Percentiles rank a stretch among this genome's conserved stretches.
phyloP scores from a whole-genome alignment of 1,140 invertebrate species.

The Anastrepha ludens region DNA sequence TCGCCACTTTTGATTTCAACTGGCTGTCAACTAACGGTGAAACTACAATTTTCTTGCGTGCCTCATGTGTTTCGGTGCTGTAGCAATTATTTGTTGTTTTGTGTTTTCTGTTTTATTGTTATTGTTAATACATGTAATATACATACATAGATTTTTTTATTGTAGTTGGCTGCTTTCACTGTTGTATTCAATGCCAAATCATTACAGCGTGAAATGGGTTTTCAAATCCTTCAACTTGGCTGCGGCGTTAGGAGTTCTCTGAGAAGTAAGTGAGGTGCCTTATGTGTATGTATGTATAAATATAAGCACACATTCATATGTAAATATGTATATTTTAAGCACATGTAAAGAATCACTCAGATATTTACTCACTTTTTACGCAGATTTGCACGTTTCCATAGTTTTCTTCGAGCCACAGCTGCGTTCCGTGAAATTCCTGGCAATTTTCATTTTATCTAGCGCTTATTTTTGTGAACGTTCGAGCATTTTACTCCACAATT shows the following conservation, averaged over 20 bases:
- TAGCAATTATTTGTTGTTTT: not conserved
- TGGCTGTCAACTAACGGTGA: conserved; percentile 46
- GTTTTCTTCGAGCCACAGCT: conserved; percentile 3
- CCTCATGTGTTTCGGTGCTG: not conserved
- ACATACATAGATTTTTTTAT: not conserved
- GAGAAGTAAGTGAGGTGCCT: not conserved
- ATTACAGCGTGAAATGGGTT: conserved; percentile 44
- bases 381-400: not conserved
- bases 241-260: not conserved
- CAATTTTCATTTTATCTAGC: conserved; percentile 36
- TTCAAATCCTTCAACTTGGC: conserved; percentile 17
- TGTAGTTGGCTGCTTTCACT: conserved; percentile 30
- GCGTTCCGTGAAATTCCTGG: not conserved
- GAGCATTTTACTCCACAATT: conserved; percentile 34
- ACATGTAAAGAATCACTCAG: no score
- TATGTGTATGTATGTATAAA: not conserved
- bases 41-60: conserved; percentile 16
- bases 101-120: conserved; percentile 22
- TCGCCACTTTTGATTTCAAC: conserved; percentile 40
- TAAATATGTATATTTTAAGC: no score
- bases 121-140: conserved; percentile 7
- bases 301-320: no score
- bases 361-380: no score
- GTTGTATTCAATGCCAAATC: not conserved
- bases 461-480: not conserved